Percentiles rank a stretch among this genome's conserved stretches.
phyloP scores from a whole-genome alignment of 2,888 invertebrate genomes.

The Coelopa pilipes region DNA sequence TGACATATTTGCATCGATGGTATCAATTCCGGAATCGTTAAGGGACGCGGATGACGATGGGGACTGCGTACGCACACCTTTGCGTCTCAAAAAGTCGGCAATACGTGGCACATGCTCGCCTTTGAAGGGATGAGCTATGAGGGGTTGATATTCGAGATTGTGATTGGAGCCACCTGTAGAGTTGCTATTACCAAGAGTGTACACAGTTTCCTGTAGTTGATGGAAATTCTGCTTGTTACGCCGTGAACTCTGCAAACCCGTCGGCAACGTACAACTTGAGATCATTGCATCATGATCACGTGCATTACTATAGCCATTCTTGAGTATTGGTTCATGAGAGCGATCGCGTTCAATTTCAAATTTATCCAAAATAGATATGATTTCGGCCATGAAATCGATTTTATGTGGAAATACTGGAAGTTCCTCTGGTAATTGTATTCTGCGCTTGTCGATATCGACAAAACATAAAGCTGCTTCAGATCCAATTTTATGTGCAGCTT shows the following conservation, averaged over 20 bases:
- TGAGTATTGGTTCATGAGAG: slow-evolving; percentile 56
- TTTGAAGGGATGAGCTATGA: slow-evolving; percentile 63
- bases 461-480: slow-evolving; percentile 92
- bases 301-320: slow-evolving; percentile 57
- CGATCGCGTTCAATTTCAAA: slow-evolving; percentile 71
- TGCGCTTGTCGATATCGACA: slow-evolving; percentile 94
- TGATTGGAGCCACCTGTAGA: slow-evolving; percentile 64
- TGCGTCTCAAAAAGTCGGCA: slow-evolving; percentile 88
- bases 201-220: slow-evolving; percentile 77
- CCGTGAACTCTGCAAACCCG: slow-evolving; percentile 65
- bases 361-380: slow-evolving; percentile 79
- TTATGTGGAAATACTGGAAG: slow-evolving; percentile 92
- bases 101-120: slow-evolving; percentile 84
- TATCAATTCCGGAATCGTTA: slow-evolving; percentile 53
- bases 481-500: slow-evolving; percentile 74
- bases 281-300: slow-evolving; percentile 75
- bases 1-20: slow-evolving; percentile 57
- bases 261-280: slow-evolving; percentile 81
- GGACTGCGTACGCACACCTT: slow-evolving; percentile 69
- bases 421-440: slow-evolving; percentile 95
- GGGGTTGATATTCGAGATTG: slow-evolving; percentile 62
- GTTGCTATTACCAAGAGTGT: slow-evolving; percentile 65
- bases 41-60: slow-evolving; percentile 48
- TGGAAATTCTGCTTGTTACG: slow-evolving; percentile 72
- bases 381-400: slow-evolving; percentile 86